Base-by-base conservation (phyloP, 2,113 vertebrate species). In the Stigmatopora argus region DNA sequence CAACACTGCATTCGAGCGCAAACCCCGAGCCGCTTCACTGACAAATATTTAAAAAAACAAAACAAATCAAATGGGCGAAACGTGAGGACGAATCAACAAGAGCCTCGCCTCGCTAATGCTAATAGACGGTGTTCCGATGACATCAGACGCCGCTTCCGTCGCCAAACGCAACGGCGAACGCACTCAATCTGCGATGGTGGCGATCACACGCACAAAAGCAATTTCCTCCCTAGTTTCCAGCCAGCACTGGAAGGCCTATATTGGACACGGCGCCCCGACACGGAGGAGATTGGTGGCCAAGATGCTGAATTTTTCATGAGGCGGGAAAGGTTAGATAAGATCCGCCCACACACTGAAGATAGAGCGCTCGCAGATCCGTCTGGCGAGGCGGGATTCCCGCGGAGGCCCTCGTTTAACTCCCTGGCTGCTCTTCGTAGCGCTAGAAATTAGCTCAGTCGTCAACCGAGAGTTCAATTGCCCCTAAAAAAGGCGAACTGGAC, bases 221-320 rank as follows among this genome's bases (percentile, higher is more conserved):
- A 56, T 84, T 88, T 84, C 85, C 85, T 67, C 41, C 60, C 72
- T 77, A 77, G 70, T 82, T 72, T 73, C 70, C 61, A 31, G 23
- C 53, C 61, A 31, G 23, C 53, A 31, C 12, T 69, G 71, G 64
- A 75, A 78, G 53, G 12, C 55, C 75, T 67, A 79, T 82, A 83
- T 83, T 83, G 82, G 84, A 83, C 85, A 77, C 74, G 85, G 86
- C 86, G 85, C 86, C 86, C 85, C 80, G 83, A 86, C 83, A 86
- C 82, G 73, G 80, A 73, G 79, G 83, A 87, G 87, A 88, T 89
- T 87, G 87, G 86, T 89, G 84, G 82, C 86, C 79, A 83, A 85
- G 85, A 88, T 87, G 69, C 84, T 89, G 87, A 87, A 89, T 89
- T 78, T 89, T 89, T 89, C 86, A 89, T 89, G 88, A 89, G 85